Base-by-base conservation (phyloP, 2,888 invertebrate genomes). In the Philereme vetulata region DNA sequence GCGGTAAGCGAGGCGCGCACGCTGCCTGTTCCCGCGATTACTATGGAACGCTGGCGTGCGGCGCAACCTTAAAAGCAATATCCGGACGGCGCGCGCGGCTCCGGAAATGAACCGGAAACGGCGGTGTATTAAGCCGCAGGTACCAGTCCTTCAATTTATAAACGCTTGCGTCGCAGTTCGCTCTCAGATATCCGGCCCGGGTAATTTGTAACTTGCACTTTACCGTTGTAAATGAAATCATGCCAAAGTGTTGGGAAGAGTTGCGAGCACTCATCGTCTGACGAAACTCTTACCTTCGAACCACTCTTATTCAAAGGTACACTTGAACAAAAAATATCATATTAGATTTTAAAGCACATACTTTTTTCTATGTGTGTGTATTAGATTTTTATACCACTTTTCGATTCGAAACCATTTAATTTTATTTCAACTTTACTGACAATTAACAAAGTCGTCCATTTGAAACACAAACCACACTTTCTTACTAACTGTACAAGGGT, bases 101-200 rank as follows among this genome's bases (percentile, higher is more conserved):
- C 89, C 88, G 93, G 93, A 93, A 93, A 93, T 93, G 92, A 93
- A 93, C 88, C 92, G 93, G 93, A 93, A 92, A 92, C 92, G 84
- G 90, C 83, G 92, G 92, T 89, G 92, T 92, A 92, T 93, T 92
- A 93, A 92, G 92, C 92, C 87, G 86, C 92, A 92, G 92, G 92
- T 92, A 92, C 85, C 84, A 86, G 88, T 89, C 90, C 91, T 92
- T 91, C 90, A 91, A 92, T 92, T 92, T 91, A 92, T 90, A 92
- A 92, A 88, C 85, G 90, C 91, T 84, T 80, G 88, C 85, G 72
- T 74, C 67, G 73, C 75, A 73, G 71, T 78, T 80, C 80, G 77
- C 62, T 74, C 64, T 74, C 65, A 77, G 81, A 84, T 84, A 84
- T 88, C 88, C 88, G 85, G 79, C 74, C 66, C 65, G 72, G 84